A percentile compares a stretch with the other conserved stretches of the same genome.
These are phyloP conservation scores for Strix aluco DNA, from an alignment of 2,113 vertebrate species.

Conservation along the genomic window DNA sequence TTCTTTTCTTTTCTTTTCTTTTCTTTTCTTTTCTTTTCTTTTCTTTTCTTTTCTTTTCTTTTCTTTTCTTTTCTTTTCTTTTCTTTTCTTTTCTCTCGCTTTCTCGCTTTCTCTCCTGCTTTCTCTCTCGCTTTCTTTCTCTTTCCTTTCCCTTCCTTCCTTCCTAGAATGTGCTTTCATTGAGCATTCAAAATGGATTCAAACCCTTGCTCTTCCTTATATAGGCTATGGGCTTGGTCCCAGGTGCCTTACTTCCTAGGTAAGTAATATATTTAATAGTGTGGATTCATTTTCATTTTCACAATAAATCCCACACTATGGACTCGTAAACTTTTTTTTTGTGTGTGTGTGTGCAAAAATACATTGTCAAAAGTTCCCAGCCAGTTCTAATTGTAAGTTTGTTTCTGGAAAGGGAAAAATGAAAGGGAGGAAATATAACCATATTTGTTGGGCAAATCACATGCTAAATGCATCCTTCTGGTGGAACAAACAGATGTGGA, in stretches of 20 bases:
- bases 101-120: too few species aligned
- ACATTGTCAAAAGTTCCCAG: background rate
- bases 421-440: background rate
- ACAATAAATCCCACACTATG: background rate
- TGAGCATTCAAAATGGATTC: background rate
- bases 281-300: background rate
- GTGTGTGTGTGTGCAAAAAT: background rate
- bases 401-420: conserved; percentile 12
- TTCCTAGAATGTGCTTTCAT: background rate
- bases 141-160: too few species aligned
- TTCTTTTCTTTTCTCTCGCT: too few species aligned
- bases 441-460: conserved; percentile 11
- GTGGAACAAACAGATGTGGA: background rate
- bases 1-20: too few species aligned
- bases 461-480: background rate
- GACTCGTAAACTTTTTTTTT: background rate
- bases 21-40: too few species aligned
- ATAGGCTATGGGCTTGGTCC: background rate
- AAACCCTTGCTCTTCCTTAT: background rate
- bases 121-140: too few species aligned
- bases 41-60: too few species aligned
- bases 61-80: too few species aligned
- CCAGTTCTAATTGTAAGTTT: background rate
- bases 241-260: background rate
- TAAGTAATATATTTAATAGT: background rate